Evolutionary conservation across 2,888 invertebrate species (phyloP), one percentile per base, ranked within the genome.

Genomic region (Cantharis nigra): DNA sequence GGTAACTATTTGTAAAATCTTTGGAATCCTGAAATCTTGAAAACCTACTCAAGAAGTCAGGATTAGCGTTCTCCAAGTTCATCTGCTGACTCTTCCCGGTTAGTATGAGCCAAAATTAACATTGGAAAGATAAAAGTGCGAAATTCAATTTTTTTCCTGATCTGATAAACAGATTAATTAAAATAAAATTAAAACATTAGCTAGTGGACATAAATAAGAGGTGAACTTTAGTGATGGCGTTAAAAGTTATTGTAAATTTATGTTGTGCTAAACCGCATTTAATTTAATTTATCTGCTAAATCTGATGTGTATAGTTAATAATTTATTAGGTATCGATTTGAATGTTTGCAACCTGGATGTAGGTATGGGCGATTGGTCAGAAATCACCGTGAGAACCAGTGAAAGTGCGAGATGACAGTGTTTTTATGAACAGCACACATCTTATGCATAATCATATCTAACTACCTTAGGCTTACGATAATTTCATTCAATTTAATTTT

Each of bases 381-480:
- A 71, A 76, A 80, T 78, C 81, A 85, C 82, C 86, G 86, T 86
- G 85, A 85, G 86, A 86, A 86, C 85, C 79, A 83, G 86, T 85
- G 86, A 86, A 86, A 86, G 86, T 86, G 84, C 82, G 82, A 85
- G 84, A 85, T 85, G 85, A 85, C 85, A 85, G 84, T 85, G 80
- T 81, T 80, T 81, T 76, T 80, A 81, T 80, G 67, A 49, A 72
- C 77, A 77, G 71, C 71, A 84, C 83, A 83, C 82, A 83, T 84
- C 83, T 82, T 49, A 81, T 82, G 79, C 82, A 82, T 85, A 84
- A 84, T 84, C 83, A 49, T 49, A 49, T 80, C 26, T 67, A 67
- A 83, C 84, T 83, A 84, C 83, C 82, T 76, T 81, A 83, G 83
- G 83, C 82, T 74, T 78, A 77, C 78, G 80, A 79, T 80, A 79